Base-by-base conservation (phyloP, 2,888 invertebrate species). In the Eulithis prunata region DNA sequence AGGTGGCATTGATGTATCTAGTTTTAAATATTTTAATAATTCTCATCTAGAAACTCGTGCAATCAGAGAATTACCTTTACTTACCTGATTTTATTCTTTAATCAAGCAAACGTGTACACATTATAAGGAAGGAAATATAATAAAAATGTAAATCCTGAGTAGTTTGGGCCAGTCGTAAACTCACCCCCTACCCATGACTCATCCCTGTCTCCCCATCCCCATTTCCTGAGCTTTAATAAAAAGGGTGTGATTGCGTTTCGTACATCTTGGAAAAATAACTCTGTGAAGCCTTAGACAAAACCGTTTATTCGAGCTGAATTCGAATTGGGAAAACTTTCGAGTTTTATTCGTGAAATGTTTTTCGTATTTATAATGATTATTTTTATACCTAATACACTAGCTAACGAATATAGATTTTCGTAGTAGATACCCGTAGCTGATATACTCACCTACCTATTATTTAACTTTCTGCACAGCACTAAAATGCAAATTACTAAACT, bases 101-200 rank as follows among this genome's bases (percentile, higher is more conserved):
- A 60, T 57, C 49, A 54, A 62, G 41, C 46, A 47, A 53, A 52
- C 36, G 13, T 21, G 13, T 52, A 41, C 46, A 21, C 63, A 57
- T 58, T 66, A 57, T 52, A 55, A 56, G 66, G 52, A 58, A 58
- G 55, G 41, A 69, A 64, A 70, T 63, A 70, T 52, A 67, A 64
- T 70, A 73, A 69, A 73, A 71, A 71, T 73, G 73, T 64, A 69
- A 73, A 73, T 71, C 51, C 10, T 7, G 51, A 59, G 64, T 71
- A 70, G 70, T 70, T 66, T 55, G 57, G 49, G 57, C 36, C 43
- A 56, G 64, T 72, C 71, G 70, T 70, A 70, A 71, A 68, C 43
- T 51, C 57, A 55, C 53, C 64, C 68, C 55, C 45, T 28, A 43
- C 57, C 57, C 70, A 58, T 71, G 72, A 70, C 46, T 72, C 70